Evolutionary conservation across 2,113 vertebrate species (phyloP), one percentile per base, ranked within the genome.

Genomic region (Paracyprichromis sp.): DNA sequence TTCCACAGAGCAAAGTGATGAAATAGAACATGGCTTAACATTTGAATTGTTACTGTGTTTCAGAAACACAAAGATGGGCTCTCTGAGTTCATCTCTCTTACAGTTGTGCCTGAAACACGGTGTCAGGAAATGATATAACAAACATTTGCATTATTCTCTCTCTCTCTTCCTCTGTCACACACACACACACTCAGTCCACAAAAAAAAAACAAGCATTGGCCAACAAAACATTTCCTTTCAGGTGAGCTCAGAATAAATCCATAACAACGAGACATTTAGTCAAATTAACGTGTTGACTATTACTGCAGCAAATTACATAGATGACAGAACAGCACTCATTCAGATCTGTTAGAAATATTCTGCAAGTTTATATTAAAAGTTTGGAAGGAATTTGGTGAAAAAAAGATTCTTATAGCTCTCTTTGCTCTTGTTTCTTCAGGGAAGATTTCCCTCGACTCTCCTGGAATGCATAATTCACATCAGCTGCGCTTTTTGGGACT

Each of bases 401-500:
- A 85, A 17, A 82, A 83, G 84, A 50, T 61, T 83, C 80, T 80
- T 86, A 81, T 47, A 16, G 40, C 69, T 78, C 50, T 63, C 43
- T 71, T 82, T 54, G 45, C 21, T 43, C 26, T 31, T 54, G 61
- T 59, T 83, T 76, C 71, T 57, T 9, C 5, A 3, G 29, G 47
- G 38, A 43, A 94, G 47, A 91, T 91, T 91, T 94, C 85, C 86
- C 90, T 54, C 0, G 80, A 82, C 81, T 90, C 89, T 61, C 83
- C 38, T 61, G 66, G 84, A 91, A 90, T 90, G 78, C 69, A 91
- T 94, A 89, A 90, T 91, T 90, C 89, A 90, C 52, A 88, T 14
- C 80, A 59, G 54, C 86, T 83, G 61, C 50, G 61, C 81, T 89
- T 89, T 89, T 89, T 86, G 47, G 76, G 83, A 54, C 66, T 69